Percentiles rank a stretch among this genome's conserved stretches.
phyloP scores from a whole-genome alignment of 2,113 vertebrate species.

The Anolis carolinensis region DNA sequence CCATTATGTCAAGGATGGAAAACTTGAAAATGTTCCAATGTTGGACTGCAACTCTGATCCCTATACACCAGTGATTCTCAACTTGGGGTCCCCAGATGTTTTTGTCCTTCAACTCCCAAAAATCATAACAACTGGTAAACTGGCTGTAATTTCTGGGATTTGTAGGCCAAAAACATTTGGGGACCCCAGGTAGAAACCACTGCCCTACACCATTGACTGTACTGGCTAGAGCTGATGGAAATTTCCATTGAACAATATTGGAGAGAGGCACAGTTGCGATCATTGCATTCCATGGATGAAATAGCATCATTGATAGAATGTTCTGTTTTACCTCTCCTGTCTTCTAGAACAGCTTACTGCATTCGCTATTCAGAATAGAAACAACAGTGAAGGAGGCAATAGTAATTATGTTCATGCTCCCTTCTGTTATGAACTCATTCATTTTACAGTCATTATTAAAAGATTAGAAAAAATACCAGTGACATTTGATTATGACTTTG shows the following conservation, averaged over 20 bases:
- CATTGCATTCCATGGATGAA: neutral
- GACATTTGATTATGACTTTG: neutral
- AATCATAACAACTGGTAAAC: no score
- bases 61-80: no score
- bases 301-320: neutral
- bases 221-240: neutral
- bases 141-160: no score
- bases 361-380: neutral
- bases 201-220: neutral
- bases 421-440: conserved; percentile 31
- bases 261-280: neutral
- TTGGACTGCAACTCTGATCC: no score
- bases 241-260: neutral
- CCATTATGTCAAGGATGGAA: no score
- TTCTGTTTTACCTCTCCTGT: no score
- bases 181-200: no score
- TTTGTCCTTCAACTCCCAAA: no score
- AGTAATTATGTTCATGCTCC: conserved; percentile 31
- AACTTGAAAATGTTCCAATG: no score
- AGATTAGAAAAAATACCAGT: neutral
- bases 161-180: no score
- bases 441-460: conserved; percentile 31
- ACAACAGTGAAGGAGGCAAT: neutral
- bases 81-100: no score
- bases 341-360: neutral